phyloP scores from a whole-genome alignment of 2,797 vertebrate species.

The Nannoperca australis region DNA sequence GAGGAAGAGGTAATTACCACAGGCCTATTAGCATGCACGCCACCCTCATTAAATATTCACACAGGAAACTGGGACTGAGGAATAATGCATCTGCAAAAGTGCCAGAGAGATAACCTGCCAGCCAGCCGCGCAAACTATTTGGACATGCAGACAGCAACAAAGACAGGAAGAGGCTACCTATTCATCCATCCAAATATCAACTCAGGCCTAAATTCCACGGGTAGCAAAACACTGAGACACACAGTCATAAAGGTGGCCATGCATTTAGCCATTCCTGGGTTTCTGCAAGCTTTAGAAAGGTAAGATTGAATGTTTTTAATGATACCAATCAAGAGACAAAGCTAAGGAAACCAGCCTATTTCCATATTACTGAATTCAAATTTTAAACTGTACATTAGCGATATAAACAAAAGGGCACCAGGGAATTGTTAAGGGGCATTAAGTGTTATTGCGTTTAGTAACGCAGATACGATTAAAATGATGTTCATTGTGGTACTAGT shows the following conservation, averaged over 20 bases:
- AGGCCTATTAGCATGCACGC: constrained; percentile 79
- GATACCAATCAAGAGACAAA: constrained; percentile 30
- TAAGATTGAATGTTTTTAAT: constrained; percentile 13
- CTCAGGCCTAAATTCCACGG: background rate
- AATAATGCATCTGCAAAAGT: constrained; percentile 70
- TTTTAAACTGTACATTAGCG: constrained; percentile 54
- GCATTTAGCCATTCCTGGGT: background rate
- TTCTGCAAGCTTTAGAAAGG: constrained; percentile 1
- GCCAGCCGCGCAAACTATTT: constrained; percentile 50
- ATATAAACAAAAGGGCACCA: constrained; percentile 57
- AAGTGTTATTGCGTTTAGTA: constrained; percentile 53
- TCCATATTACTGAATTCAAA: constrained; percentile 43
- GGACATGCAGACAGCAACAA: constrained; percentile 51
- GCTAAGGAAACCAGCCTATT: constrained; percentile 28
- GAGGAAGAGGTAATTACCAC: constrained; percentile 81
- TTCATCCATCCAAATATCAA: constrained; percentile 37
- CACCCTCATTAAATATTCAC: constrained; percentile 85
- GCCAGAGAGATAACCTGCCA: constrained; percentile 66
- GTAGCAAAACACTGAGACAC: background rate
- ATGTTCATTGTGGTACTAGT: constrained; percentile 39
- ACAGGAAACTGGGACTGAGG: constrained; percentile 76
- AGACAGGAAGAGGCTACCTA: constrained; percentile 32
- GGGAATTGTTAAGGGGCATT: constrained; percentile 67
- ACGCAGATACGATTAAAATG: constrained; percentile 45
- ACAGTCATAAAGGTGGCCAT: constrained; percentile 5